Evolutionary conservation across 2,888 invertebrate species (phyloP).

Genomic region (Ormyrus thymus): DNA sequence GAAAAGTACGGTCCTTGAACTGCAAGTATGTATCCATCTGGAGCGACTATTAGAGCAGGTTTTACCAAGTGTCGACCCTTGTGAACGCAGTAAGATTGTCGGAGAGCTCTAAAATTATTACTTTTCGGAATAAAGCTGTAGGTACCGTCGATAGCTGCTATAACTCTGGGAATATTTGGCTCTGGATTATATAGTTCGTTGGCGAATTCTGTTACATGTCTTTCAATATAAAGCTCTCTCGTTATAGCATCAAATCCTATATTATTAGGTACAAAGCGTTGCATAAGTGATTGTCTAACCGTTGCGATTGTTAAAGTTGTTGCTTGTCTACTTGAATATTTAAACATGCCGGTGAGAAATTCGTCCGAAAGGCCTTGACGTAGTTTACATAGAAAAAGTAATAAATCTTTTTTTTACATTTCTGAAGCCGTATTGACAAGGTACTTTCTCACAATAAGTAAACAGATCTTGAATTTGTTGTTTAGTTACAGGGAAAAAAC

Average conservation of each 20-base stretch:
- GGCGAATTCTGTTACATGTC: slow-evolving; percentile 44
- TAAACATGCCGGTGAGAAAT: slow-evolving; percentile 5
- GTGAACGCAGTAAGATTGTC: too few species aligned
- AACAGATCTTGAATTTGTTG: slow-evolving; percentile 52
- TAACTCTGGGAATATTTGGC: background rate
- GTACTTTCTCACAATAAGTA: slow-evolving; percentile 51
- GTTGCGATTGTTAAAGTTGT: slow-evolving; percentile 33
- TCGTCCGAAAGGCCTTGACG: background rate
- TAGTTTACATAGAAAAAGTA: too few species aligned
- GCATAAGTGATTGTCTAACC: slow-evolving; percentile 46
- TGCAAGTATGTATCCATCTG: too few species aligned
- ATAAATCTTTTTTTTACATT: too few species aligned
- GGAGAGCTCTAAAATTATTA: too few species aligned
- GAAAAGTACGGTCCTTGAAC: too few species aligned
- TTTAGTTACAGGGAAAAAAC: slow-evolving; percentile 46
- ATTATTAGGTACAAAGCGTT: slow-evolving; percentile 50
- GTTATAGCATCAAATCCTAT: slow-evolving; percentile 54
- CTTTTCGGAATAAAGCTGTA: slow-evolving; percentile 1
- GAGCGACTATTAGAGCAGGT: too few species aligned
- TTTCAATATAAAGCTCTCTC: slow-evolving; percentile 40
- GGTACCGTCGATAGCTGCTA: background rate
- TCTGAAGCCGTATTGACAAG: too few species aligned
- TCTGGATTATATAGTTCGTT: slow-evolving; percentile 42
- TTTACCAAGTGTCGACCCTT: too few species aligned
- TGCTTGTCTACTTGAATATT: slow-evolving; percentile 43